Percentiles rank a stretch among this genome's conserved stretches.
phyloP scores from a whole-genome alignment of 2,113 vertebrate species.

The Python bivittatus region DNA sequence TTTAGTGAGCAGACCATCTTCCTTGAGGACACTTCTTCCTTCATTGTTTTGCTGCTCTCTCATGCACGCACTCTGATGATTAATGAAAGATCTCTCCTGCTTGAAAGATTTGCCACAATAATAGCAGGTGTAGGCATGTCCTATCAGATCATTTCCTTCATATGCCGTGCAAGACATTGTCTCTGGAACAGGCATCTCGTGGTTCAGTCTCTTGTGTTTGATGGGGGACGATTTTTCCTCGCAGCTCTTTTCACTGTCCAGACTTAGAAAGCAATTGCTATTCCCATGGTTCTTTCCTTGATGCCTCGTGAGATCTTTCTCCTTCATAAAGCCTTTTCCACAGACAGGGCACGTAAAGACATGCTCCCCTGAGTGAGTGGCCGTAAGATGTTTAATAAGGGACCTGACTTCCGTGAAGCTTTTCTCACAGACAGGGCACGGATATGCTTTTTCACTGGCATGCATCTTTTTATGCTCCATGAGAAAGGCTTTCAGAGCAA shows the following conservation, averaged over 20 bases:
- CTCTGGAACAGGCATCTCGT: background rate
- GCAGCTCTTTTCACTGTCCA: background rate
- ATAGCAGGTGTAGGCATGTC: background rate
- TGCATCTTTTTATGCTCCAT: slow-evolving; percentile 10
- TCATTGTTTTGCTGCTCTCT: background rate
- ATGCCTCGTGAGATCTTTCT: slow-evolving; percentile 24
- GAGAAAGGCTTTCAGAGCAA: slow-evolving; percentile 1
- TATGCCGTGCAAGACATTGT: background rate
- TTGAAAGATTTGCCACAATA: slow-evolving; percentile 1
- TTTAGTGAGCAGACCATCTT: background rate
- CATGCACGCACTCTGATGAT: background rate
- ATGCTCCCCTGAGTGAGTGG: slow-evolving; percentile 10
- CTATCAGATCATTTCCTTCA: background rate
- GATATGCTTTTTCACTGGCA: background rate
- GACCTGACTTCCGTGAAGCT: slow-evolving; percentile 11
- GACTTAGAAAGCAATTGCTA: background rate
- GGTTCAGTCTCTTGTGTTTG: background rate
- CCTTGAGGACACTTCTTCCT: background rate
- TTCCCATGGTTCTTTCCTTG: background rate
- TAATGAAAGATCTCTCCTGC: background rate
- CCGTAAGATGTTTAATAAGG: slow-evolving; percentile 17
- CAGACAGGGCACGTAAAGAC: slow-evolving; percentile 29
- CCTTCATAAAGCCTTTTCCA: slow-evolving; percentile 23
- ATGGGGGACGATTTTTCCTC: background rate
- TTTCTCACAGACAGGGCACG: slow-evolving; percentile 21